Percentiles rank a stretch among this genome's conserved stretches.
Conservation (phyloP, 2,113 vertebrate genomes). For the Andinoacara biseriatus region DNA sequence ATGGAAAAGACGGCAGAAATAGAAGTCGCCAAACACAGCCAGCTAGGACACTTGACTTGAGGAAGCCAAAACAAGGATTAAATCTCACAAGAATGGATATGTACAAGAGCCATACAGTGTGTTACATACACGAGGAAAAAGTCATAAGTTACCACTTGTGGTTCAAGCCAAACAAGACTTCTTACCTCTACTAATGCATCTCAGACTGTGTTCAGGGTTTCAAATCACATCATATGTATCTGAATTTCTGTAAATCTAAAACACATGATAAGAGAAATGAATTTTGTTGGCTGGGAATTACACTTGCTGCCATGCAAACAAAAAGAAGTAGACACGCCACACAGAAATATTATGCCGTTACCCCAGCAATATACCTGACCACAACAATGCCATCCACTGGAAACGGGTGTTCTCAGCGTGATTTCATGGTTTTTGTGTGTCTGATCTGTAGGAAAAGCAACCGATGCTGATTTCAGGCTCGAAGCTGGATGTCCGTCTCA, state of each 20-base stretch:
- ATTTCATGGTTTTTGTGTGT: slow-evolving; percentile 29
- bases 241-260: slow-evolving; percentile 57
- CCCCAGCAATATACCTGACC: slow-evolving; percentile 48
- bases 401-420: slow-evolving; percentile 24
- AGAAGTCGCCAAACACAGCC: slow-evolving; percentile 52
- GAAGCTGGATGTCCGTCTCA: not conserved
- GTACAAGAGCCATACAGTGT: not conserved
- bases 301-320: slow-evolving; percentile 53
- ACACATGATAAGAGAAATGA: slow-evolving; percentile 59
- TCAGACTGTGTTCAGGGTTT: slow-evolving; percentile 10
- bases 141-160: not conserved
- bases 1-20: slow-evolving; percentile 71
- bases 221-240: slow-evolving; percentile 40
- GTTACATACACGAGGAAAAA: not conserved
- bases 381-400: slow-evolving; percentile 53
- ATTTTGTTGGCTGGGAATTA: slow-evolving; percentile 48
- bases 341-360: slow-evolving; percentile 64
- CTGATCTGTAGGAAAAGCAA: not conserved
- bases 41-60: slow-evolving; percentile 44
- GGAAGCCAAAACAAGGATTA: slow-evolving; percentile 51
- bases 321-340: slow-evolving; percentile 52
- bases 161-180: slow-evolving; percentile 29
- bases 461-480: not conserved
- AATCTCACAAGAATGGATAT: slow-evolving; percentile 12
- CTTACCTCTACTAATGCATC: slow-evolving; percentile 18